Evolutionary conservation across 2,113 vertebrate genomes (phyloP).

Genomic region (Smithornis capensis): DNA sequence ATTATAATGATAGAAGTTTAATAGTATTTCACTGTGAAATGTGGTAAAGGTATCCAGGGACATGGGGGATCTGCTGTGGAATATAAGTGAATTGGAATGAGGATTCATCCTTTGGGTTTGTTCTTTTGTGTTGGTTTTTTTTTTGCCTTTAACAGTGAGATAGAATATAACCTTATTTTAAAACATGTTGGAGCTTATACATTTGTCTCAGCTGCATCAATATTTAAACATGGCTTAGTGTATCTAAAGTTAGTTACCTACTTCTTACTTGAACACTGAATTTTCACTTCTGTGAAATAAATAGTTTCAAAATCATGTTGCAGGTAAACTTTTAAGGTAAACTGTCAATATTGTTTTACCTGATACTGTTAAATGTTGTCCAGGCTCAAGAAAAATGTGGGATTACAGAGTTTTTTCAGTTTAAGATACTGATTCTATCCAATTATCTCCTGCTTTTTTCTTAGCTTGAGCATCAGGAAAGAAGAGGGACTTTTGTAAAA

Average conservation of each 20-base stretch:
- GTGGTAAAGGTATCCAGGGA: neutral
- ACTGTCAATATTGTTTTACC: neutral
- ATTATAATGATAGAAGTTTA: neutral
- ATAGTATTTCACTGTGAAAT: neutral
- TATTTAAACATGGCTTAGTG: neutral
- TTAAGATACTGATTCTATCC: neutral
- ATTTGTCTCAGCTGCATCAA: neutral
- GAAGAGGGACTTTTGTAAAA: neutral
- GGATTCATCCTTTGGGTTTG: neutral
- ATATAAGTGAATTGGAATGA: neutral
- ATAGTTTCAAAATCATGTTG: neutral
- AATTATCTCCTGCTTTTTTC: neutral
- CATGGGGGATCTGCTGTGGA: neutral
- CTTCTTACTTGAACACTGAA: neutral
- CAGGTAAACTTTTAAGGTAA: neutral
- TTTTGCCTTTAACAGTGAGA: neutral
- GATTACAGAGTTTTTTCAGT: neutral
- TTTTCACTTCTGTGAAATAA: neutral
- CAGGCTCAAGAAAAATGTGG: neutral
- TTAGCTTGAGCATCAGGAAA: neutral
- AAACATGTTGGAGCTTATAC: accelerated
- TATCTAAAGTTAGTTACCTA: neutral
- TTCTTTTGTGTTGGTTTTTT: accelerated
- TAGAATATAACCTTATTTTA: neutral
- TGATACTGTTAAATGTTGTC: neutral